Evolutionary conservation across 2,113 vertebrate genomes (phyloP).

Genomic region (Gallinago paraguaiae): DNA sequence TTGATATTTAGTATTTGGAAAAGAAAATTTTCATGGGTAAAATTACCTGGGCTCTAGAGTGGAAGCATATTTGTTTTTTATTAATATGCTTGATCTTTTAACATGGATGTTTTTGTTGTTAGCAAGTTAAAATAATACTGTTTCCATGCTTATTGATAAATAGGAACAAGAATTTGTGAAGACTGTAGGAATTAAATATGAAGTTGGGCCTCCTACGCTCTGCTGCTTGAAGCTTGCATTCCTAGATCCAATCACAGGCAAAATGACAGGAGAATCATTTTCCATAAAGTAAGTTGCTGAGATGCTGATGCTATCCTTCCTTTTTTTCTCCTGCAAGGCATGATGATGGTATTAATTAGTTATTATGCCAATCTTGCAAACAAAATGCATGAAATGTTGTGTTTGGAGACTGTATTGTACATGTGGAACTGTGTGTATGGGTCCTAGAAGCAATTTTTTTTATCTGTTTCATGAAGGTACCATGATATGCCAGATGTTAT

Average conservation of each 20-base stretch:
- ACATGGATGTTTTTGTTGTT: not conserved
- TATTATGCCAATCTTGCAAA: not conserved
- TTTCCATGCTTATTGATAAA: not conserved
- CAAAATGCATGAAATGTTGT: not conserved
- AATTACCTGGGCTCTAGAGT: not conserved
- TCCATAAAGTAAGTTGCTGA: constrained; percentile 89
- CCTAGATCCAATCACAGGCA: constrained; percentile 93
- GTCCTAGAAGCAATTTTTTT: not conserved
- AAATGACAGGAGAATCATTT: constrained; percentile 97
- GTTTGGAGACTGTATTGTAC: not conserved
- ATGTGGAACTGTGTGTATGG: not conserved
- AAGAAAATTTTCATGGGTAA: not conserved
- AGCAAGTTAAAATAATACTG: not conserved
- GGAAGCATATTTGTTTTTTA: not conserved
- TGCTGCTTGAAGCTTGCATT: constrained; percentile 98
- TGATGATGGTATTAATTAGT: not conserved
- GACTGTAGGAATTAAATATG: constrained; percentile 97
- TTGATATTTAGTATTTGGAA: not conserved
- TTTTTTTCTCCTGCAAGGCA: not conserved
- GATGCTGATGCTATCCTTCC: not conserved
- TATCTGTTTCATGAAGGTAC: constrained; percentile 79
- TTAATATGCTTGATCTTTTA: not conserved
- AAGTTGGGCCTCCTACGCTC: constrained; percentile 93
- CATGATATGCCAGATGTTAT: constrained; percentile 99
- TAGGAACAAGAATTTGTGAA: constrained; percentile 99